Base-by-base conservation (phyloP, 2,888 invertebrate species). In the Arctia plantaginis region DNA sequence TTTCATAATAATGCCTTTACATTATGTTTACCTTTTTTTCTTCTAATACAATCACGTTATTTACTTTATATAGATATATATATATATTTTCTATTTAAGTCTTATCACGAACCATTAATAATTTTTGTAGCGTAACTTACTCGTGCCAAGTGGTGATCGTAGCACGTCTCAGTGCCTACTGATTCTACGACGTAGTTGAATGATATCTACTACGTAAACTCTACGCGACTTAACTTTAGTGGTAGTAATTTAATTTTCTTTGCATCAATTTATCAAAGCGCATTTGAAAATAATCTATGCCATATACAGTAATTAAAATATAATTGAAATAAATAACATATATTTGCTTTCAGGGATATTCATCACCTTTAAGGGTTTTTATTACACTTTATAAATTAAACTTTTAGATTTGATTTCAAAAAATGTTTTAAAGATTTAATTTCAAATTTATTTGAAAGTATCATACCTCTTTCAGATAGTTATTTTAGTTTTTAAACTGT, bases 131-230 rank as follows among this genome's bases (percentile, higher is more conserved):
- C 51, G 23, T 23, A 65, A n/a, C n/a, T 51, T 51, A 23, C 51
- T 10, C 47, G 51, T 68, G 15, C 23, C 2, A 33, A 51, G 33
- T 33, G 47, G n/a, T 33, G 18, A 39, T 59, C 59, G 70, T 62
- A 70, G 70, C 59, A 62, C 62, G 41, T 70, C 35, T 62, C 70
- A 41, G 41, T 23, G 30, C 62, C 27, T 20, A 55, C 41, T 27
- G 59, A 23, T 10, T 33, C 70, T 70, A 70, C 70, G 70, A 30
- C 70, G 70, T 70, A 70, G 70, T 62, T 3, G 7, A 44, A 30
- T 62, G 30, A 30, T 41, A 3, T 1, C 30, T 41, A 62, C 59
- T 62, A 62, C 62, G 30, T 30, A 70, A 20, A 10, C 1, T 41
- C 59, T 69, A 69, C 69, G 69, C 15, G 1, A 41, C 20, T 15